Evolutionary conservation across 2,797 vertebrate species (phyloP), one percentile per base, ranked within the genome.

Genomic region (Triplophysa yarkandensis): DNA sequence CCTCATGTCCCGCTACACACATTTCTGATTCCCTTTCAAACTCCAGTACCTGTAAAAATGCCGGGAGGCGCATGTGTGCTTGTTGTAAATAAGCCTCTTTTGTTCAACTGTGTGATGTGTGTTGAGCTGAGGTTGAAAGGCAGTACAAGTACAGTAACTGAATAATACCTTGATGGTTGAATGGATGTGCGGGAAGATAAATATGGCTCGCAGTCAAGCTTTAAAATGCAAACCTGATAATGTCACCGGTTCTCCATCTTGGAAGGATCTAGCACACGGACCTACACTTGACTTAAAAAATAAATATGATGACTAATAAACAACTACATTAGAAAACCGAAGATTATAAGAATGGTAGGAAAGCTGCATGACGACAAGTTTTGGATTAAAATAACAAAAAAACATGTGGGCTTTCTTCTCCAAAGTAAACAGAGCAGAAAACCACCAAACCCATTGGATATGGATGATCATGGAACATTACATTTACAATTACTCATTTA

Each of bases 1-100:
- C 44, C 41, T 30, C 58, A 63, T 63, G 28, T 72, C 60, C 9
- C 16, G 48, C 21, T n/a, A n/a, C 65, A 9, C 14, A 55, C 32
- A 32, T 32, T 8, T 6, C 21, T 28, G 1, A 36, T 9, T 14
- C 11, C 39, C 27, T 62, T 27, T 36, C 14, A 41, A 25, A 34
- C 10, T 50, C 14, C n/a, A n/a, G 60, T 19, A 27, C 4, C 23
- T 58, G 8, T 58, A n/a, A n/a, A 30, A 57, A 30, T 30, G 2
- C 25, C 28, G 54, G 21, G 21, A 50, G 55, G 17, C 13, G 17
- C 39, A 23, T 2, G 13, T 2, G 16, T 10, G 44, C 21, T 62
- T 28, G 25, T 39, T 27, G 30, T 34, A 10, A 44, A 23, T 11
- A 14, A 6, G n/a, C 16, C 30, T 27, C 41, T 48, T 2, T 3